A percentile compares a stretch with the other conserved stretches of the same genome.
phyloP scores from a whole-genome alignment of 2,113 vertebrate genomes.

The Carettochelys insculpta region DNA sequence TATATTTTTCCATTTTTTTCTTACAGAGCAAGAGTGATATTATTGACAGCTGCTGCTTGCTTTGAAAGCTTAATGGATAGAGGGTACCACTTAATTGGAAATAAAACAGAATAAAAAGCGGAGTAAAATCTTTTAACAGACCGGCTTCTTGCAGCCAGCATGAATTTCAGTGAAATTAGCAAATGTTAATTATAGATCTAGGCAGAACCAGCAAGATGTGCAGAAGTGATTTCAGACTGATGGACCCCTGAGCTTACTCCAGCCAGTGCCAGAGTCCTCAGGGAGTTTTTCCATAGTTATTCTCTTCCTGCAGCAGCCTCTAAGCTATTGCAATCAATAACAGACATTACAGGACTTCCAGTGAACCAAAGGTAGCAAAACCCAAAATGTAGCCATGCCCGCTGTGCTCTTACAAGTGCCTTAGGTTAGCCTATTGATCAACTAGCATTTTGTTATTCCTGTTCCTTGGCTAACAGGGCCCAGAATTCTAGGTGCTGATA shows the following conservation, averaged over 20 bases:
- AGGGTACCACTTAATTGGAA: background rate
- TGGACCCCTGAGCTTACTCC: background rate
- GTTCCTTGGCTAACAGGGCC: background rate
- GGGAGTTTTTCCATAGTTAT: background rate
- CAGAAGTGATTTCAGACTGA: background rate
- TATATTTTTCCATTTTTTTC: background rate
- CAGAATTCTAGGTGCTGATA: rapidly evolving
- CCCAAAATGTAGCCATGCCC: background rate
- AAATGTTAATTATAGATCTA: background rate
- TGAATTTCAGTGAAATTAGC: background rate
- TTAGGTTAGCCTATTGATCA: background rate
- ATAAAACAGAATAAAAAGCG: background rate
- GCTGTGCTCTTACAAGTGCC: background rate
- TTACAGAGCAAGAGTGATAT: background rate
- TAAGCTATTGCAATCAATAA: background rate
- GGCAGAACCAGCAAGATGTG: background rate
- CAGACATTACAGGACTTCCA: background rate
- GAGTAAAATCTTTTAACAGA: background rate
- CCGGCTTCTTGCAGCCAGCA: background rate
- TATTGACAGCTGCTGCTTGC: background rate
- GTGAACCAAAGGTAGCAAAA: background rate
- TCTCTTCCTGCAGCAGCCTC: background rate
- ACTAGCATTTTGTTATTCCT: rapidly evolving
- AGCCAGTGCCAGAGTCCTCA: background rate
- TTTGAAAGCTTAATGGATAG: background rate